These are phyloP conservation scores for Ianthella basta DNA, from an alignment of 37 sponge, comb jelly and placozoan species.

Conservation along the genomic window DNA sequence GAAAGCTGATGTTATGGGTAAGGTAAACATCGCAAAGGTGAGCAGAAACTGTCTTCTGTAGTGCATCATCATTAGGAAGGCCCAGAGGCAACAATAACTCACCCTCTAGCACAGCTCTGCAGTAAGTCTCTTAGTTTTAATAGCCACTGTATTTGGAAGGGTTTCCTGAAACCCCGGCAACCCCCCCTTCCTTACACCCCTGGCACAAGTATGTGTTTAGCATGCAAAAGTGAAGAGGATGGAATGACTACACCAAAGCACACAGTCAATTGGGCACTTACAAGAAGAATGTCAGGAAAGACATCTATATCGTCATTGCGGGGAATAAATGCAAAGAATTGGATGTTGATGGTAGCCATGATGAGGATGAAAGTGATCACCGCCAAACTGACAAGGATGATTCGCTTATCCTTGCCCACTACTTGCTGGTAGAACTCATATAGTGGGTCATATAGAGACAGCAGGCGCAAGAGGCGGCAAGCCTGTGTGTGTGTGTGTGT, in stretches of 20 bases:
- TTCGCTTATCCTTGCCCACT: constrained; percentile 29
- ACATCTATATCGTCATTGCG: constrained; percentile 4
- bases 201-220: too few species aligned
- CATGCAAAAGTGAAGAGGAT: too few species aligned
- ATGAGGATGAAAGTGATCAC: constrained; percentile 27
- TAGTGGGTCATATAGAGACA: not conserved
- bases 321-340: constrained; percentile 49
- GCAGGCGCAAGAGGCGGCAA: constrained; percentile 43
- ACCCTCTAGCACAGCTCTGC: too few species aligned
- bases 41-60: too few species aligned
- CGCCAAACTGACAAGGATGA: constrained; percentile 7
- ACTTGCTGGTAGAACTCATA: constrained; percentile 41
- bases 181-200: too few species aligned
- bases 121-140: too few species aligned
- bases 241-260: not conserved
- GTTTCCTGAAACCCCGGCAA: too few species aligned
- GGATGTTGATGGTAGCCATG: constrained; percentile 41
- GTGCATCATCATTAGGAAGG: too few species aligned
- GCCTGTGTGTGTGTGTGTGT: constrained; percentile 25
- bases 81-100: too few species aligned
- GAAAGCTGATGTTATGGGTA: too few species aligned
- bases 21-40: too few species aligned
- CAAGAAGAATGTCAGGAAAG: constrained; percentile 49
- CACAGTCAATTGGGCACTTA: not conserved
- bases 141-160: too few species aligned